Evolutionary conservation across 2,113 vertebrate species (phyloP).

Genomic region (Meleagris gallopavo): DNA sequence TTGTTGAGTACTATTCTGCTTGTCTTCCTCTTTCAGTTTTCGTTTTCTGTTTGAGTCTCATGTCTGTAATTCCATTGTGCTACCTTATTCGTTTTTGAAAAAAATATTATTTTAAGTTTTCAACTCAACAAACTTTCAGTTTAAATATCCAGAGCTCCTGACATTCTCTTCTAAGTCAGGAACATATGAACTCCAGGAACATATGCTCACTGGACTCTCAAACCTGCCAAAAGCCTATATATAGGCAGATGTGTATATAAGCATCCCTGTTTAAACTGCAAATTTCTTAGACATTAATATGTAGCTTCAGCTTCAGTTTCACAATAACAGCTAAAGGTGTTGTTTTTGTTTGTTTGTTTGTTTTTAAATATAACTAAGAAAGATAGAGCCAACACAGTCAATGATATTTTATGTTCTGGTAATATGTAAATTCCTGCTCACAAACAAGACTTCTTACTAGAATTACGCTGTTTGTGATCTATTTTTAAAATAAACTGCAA

Average conservation of each 20-base stretch:
- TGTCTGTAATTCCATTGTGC: background rate
- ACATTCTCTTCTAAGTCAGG: background rate
- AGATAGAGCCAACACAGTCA: background rate
- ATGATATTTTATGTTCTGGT: background rate
- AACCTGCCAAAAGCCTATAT: background rate
- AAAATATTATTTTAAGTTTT: background rate
- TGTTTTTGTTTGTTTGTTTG: too few relatives aligned
- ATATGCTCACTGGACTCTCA: background rate
- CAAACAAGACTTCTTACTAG: background rate
- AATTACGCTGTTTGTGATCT: background rate
- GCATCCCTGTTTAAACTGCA: background rate
- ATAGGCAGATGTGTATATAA: background rate
- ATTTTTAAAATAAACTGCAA: constrained; percentile 1
- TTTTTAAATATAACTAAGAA: background rate
- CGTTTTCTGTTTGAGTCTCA: background rate
- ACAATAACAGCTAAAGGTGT: background rate
- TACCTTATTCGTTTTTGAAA: background rate
- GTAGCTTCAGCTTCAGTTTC: background rate
- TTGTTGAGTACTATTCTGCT: background rate
- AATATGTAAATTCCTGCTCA: background rate
- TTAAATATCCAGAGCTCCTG: background rate
- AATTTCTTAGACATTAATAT: background rate
- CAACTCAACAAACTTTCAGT: background rate
- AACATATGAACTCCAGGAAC: background rate
- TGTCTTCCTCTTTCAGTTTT: background rate